Evolutionary conservation across 2,888 invertebrate species (phyloP).

Genomic region (Drosophila siamana): DNA sequence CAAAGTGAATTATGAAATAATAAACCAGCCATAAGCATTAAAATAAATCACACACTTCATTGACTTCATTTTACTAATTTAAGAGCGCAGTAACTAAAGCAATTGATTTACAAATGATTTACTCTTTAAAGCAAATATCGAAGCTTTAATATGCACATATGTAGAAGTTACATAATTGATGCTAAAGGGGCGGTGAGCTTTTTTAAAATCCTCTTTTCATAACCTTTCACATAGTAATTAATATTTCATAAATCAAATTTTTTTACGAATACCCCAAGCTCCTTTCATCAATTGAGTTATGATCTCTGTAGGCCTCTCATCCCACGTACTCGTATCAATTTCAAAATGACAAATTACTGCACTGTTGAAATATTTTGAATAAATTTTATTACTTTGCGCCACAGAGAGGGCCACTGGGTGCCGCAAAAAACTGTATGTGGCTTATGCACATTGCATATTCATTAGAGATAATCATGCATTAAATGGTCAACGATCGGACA

Average conservation of each 20-base stretch:
- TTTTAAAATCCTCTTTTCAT: not conserved
- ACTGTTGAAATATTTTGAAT: constrained; percentile 48
- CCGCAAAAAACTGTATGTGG: constrained; percentile 2
- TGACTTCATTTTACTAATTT: not conserved
- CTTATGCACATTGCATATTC: constrained; percentile 69
- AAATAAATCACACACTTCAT: constrained; percentile 11
- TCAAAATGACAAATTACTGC: constrained; percentile 54
- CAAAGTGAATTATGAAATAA: not conserved
- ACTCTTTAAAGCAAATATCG: not conserved
- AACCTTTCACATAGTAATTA: not conserved
- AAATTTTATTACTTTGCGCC: constrained; percentile 42
- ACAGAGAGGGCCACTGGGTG: not conserved
- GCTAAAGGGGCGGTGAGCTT: too few species aligned
- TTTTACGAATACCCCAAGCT: not conserved
- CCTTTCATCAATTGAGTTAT: constrained; percentile 45
- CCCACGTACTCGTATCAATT: constrained; percentile 10
- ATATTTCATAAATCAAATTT: constrained; percentile 10
- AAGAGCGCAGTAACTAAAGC: not conserved
- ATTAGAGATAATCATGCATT: constrained; percentile 76
- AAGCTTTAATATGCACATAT: not conserved
- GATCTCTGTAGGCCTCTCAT: not conserved
- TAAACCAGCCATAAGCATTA: not conserved
- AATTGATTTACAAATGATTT: not conserved
- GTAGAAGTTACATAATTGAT: too few species aligned
- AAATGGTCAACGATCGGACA: constrained; percentile 60